phyloP scores from a whole-genome alignment of 2,797 vertebrate genomes.

The Coracias cyanogaster region DNA sequence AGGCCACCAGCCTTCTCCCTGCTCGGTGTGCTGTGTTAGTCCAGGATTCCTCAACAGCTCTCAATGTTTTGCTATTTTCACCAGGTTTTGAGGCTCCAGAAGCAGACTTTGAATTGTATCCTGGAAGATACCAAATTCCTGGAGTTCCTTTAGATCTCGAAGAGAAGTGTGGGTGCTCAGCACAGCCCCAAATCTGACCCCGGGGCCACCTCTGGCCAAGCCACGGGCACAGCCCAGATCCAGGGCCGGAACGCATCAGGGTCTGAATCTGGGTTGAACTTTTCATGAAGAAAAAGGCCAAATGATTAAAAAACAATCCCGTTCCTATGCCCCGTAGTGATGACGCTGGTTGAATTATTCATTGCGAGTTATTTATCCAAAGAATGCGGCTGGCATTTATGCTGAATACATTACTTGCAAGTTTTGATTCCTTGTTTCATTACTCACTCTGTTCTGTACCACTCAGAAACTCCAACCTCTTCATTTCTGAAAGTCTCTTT shows the following conservation, averaged over 20 bases:
- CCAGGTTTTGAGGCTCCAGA: background rate
- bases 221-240: background rate
- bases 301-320: constrained; percentile 33
- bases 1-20: constrained; percentile 67
- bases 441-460: constrained; percentile 22
- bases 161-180: background rate
- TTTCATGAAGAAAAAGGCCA: constrained; percentile 33
- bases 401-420: constrained; percentile 64
- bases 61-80: constrained; percentile 30
- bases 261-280: background rate
- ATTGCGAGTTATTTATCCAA: constrained; percentile 56
- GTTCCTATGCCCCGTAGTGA: constrained; percentile 28
- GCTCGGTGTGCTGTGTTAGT: constrained; percentile 25
- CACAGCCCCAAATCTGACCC: background rate
- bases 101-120: background rate
- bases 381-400: constrained; percentile 52
- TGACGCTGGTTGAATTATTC: constrained; percentile 65
- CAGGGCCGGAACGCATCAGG: background rate
- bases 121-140: background rate
- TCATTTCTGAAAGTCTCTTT: constrained; percentile 24
- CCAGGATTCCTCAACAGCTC: constrained; percentile 54
- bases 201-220: background rate
- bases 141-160: background rate
- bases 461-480: constrained; percentile 10
- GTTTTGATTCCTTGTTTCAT: constrained; percentile 64